Evolutionary conservation across 2,888 invertebrate genomes (phyloP).

Genomic region (Plebejus argus): DNA sequence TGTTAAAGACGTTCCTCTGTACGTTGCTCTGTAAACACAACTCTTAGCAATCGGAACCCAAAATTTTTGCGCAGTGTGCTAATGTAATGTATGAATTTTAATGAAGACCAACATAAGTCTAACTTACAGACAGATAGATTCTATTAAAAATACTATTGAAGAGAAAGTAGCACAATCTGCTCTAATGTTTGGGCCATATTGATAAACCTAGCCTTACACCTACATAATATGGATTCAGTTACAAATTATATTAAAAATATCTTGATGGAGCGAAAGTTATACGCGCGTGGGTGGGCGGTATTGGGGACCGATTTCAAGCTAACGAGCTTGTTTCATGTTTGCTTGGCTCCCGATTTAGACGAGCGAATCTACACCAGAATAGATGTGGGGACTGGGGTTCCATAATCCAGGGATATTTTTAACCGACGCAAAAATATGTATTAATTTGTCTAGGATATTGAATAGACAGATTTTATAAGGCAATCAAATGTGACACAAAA

Average conservation of each 20-base stretch:
- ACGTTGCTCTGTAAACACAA: too few species aligned
- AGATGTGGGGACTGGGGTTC: background rate
- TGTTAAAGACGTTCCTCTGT: too few species aligned
- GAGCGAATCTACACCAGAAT: background rate
- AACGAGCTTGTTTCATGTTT: conserved; percentile 25
- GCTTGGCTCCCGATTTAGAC: conserved; percentile 24
- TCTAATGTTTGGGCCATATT: background rate
- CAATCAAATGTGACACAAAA: background rate
- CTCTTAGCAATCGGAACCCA: too few species aligned
- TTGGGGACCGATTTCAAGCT: conserved; percentile 11
- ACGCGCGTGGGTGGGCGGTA: conserved; percentile 12
- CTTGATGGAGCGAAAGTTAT: background rate
- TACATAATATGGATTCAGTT: background rate
- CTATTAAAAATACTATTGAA: too few species aligned
- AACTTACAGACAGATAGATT: too few species aligned
- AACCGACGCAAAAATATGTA: background rate
- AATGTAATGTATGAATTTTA: too few species aligned
- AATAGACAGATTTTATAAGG: background rate
- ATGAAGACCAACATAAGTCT: too few species aligned
- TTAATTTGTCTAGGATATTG: background rate
- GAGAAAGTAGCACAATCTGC: too few species aligned
- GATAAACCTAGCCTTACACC: background rate
- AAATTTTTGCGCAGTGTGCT: too few species aligned
- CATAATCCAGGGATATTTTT: background rate
- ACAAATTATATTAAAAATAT: background rate